Base-by-base conservation (phyloP, 2,113 vertebrate species). In the Noctilio leporinus region DNA sequence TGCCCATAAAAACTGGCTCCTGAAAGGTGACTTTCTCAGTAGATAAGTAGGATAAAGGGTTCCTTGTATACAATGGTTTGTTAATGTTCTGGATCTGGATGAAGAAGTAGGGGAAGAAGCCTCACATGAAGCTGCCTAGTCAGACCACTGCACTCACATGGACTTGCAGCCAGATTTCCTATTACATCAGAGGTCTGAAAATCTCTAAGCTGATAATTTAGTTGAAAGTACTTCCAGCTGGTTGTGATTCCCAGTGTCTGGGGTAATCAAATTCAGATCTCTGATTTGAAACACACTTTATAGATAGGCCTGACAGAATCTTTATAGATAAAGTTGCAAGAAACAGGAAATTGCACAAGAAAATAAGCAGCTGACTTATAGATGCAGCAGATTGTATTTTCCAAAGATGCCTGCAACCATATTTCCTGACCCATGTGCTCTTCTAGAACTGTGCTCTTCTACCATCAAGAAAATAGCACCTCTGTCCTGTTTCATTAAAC, bases 251-350 rank as follows among this genome's bases (percentile, higher is more conserved):
- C 30, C 49, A 82, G 55, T 51, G 24, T 77, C 38, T 82, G 30
- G 53, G 38, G 89, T 43, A 91, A 86, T 94, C 47, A 67, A 70
- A 67, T 92, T 96, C 15, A 38, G 17, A 10, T 76, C 20, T 86
- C 47, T 81, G 1, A 76, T 76, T 64, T 38, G 82, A 84, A 73
- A 62, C 20, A 55, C 1, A 59, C 35, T 65, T 76, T 91, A 47
- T 90, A 73, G 64, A 73, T 9, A 22, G 43, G 10, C 11, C 35
- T 91, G 30, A 55, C 40, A 92, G 22, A 81, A 55, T 28, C 70
- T 92, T 91, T 88, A 64, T 85, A 73, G 47, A 40, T 77, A 62
- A 88, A 92, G 16, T 55, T 86, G 80, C 38, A 73, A 91, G 84
- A 86, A 73, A 40, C 40, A 26, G 67, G 40, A 82, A n/a, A 38